Evolutionary conservation across 2,797 vertebrate genomes (phyloP).

Genomic region (Urocyon cinereoargenteus): DNA sequence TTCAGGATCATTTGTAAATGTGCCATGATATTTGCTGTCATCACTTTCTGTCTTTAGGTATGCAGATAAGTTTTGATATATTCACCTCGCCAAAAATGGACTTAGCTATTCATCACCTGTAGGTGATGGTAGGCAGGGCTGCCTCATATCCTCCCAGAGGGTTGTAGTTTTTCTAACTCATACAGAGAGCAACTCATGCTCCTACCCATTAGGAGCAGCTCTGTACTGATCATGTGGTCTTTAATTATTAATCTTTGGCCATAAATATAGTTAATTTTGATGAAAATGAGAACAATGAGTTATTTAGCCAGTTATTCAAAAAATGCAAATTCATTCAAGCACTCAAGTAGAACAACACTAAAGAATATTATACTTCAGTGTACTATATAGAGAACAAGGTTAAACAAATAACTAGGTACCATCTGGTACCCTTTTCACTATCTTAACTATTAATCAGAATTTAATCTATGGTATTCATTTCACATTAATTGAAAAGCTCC

Average conservation of each 20-base stretch:
- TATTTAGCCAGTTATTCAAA: neutral
- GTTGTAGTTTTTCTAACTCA: slow-evolving; percentile 10
- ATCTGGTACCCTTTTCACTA: slow-evolving; percentile 15
- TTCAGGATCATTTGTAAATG: neutral
- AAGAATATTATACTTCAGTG: slow-evolving; percentile 41
- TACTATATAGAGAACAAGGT: slow-evolving; percentile 6
- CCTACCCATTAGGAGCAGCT: neutral
- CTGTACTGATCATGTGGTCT: neutral
- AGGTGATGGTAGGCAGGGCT: neutral
- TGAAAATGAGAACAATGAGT: slow-evolving; percentile 50
- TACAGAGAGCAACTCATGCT: neutral
- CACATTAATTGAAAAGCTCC: slow-evolving; percentile 57
- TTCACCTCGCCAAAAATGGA: neutral
- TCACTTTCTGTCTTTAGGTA: neutral
- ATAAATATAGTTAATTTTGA: slow-evolving; percentile 46
- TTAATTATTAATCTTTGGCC: neutral
- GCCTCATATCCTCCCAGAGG: neutral
- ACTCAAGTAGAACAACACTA: slow-evolving; percentile 14
- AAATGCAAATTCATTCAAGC: slow-evolving; percentile 35
- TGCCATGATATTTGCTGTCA: slow-evolving; percentile 40
- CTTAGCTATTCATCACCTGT: slow-evolving; percentile 24
- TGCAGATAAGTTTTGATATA: slow-evolving; percentile 49
- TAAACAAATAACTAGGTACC: slow-evolving; percentile 42
- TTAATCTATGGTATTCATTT: slow-evolving; percentile 51
- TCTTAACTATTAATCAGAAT: slow-evolving; percentile 60